Conservation (phyloP, 1,140 invertebrate species). For the Anthonomus grandis region DNA sequence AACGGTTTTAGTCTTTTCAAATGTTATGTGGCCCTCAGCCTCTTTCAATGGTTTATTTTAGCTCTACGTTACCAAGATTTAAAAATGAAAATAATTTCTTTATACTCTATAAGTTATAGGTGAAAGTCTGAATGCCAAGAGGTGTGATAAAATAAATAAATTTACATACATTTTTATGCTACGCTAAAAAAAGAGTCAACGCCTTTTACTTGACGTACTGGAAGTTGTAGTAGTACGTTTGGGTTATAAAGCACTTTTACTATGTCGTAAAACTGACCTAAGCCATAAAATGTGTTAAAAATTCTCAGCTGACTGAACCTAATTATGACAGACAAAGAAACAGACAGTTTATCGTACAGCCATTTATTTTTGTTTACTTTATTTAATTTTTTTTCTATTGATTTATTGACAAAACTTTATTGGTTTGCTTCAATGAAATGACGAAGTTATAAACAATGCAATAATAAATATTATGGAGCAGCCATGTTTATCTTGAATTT, state of each 20-base stretch:
- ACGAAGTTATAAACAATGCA: constrained; percentile 5
- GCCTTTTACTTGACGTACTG: constrained; percentile 18
- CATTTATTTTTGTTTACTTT: constrained; percentile 26
- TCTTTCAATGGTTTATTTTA: no score
- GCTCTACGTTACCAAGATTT: no score
- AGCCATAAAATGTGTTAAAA: constrained; percentile 43
- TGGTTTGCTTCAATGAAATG: constrained; percentile 7
- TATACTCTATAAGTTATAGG: no score
- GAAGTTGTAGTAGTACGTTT: constrained; percentile 25
- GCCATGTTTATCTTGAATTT: background rate
- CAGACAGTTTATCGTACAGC: constrained; percentile 33
- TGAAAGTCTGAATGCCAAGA: no score
- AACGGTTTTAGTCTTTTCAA: no score
- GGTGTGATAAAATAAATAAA: constrained; percentile 17
- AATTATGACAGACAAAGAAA: no score
- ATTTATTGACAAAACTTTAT: constrained; percentile 22
- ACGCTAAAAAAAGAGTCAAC: constrained; percentile 15
- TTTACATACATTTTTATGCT: constrained; percentile 21
- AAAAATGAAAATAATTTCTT: no score
- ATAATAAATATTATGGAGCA: constrained; percentile 14
- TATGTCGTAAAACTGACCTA: constrained; percentile 50
- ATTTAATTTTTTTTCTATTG: constrained; percentile 14
- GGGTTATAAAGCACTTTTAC: constrained; percentile 43
- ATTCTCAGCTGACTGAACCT: constrained; percentile 42
- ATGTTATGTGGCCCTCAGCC: no score